Base-by-base conservation (phyloP, 2,888 invertebrate genomes). In the Brachypalpus laphriformis region DNA sequence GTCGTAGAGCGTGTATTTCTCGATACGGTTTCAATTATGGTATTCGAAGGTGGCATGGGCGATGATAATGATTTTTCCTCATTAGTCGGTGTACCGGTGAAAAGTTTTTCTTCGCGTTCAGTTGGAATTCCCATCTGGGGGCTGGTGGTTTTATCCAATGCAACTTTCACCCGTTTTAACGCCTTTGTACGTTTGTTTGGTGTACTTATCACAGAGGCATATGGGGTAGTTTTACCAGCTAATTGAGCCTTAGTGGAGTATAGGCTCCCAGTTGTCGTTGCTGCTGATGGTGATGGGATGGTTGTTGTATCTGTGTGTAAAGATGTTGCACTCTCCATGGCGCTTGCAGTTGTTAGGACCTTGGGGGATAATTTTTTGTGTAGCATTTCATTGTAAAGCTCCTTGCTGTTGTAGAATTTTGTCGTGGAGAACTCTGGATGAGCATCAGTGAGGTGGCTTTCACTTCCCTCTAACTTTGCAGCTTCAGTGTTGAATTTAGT, bases 341-440 rank as follows among this genome's bases (percentile, higher is more conserved):
- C 34, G 31, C 47, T 14, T 37, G 74, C 61, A 8, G 68, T 57
- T 18, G 83, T 72, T 9, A 56, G 20, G 16, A 37, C 65, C 3
- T 70, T 57, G 1, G 59, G 59, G 8, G 72, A 57, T 34, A 61
- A 65, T 22, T 56, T 70, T 40, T 68, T 47, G 74, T 89, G 88
- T 85, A 91, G 88, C 91, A 91, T 90, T 88, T 92, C 91, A 87
- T 90, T 92, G 87, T 92, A 91, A 72, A 92, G 77, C 86, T 92
- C 92, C 77, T 91, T 91, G 88, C 91, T 91, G 80, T 92, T 92
- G 88, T 92, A 92, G 87, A 92, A 92, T 88, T 92, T 92, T 9
- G 92, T 92, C 14, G 92, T 92, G 2, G 92, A 92, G 82, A 92
- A 92, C 71, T 92, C 92, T 0, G 91, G 91, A 87, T 91, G 90